Conservation (phyloP, 2,797 vertebrate species). For the Cuniculus paca region DNA sequence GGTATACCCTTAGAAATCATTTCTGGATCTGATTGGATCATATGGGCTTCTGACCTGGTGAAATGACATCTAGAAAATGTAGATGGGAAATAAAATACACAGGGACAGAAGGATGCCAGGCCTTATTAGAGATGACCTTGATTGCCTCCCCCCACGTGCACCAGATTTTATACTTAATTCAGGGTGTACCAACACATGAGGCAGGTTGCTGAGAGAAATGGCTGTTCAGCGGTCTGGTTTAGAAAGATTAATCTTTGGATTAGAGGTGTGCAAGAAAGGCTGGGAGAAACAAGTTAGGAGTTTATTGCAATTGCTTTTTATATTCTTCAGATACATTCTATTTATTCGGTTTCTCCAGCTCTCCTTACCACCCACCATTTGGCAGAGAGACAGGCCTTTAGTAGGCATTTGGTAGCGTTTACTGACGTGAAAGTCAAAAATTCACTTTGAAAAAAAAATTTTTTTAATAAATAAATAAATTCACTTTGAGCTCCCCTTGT, state of each 20-base stretch:
- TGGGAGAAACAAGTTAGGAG: neutral
- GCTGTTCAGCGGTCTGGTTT: constrained; percentile 47
- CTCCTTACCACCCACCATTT: neutral
- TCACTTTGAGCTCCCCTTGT: constrained; percentile 63
- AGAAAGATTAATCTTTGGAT: constrained; percentile 49
- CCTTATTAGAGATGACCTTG: neutral
- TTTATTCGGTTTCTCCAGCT: constrained; percentile 32
- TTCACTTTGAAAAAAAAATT: neutral
- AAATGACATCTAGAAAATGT: neutral
- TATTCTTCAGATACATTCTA: constrained; percentile 46
- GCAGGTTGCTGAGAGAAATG: constrained; percentile 15
- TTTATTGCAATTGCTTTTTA: constrained; percentile 53
- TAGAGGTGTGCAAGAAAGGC: neutral
- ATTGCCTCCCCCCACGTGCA: neutral
- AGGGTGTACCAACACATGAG: neutral
- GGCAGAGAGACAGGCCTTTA: constrained; percentile 45
- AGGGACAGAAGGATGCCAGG: neutral
- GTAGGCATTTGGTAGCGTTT: neutral
- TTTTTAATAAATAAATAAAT: neutral
- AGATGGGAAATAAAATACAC: neutral
- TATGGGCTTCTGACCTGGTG: neutral
- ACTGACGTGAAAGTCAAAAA: constrained; percentile 26
- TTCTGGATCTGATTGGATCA: neutral
- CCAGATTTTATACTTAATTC: constrained; percentile 13
- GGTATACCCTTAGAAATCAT: neutral